phyloP scores from a whole-genome alignment of 1,140 invertebrate genomes.

The Grapholita molesta region DNA sequence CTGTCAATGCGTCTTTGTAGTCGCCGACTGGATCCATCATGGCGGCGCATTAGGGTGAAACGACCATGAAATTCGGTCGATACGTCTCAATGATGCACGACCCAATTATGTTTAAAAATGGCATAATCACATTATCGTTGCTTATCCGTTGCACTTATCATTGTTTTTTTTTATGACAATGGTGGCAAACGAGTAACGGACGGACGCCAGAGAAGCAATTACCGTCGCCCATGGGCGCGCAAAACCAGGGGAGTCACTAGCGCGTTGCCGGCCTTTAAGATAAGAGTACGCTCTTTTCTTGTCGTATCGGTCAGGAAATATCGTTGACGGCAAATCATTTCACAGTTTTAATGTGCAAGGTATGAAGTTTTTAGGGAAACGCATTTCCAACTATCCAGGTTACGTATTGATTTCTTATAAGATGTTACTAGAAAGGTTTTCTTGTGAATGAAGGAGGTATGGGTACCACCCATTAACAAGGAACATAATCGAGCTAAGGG shows the following conservation, averaged over 20 bases:
- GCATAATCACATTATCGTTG: conserved; percentile 41
- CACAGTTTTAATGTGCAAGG: no score
- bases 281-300: no score
- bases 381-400: no score
- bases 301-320: no score
- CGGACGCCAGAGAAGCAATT: no score
- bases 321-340: no score
- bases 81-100: conserved; percentile 48
- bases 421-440: neutral
- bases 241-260: no score
- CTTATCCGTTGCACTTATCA: conserved; percentile 23
- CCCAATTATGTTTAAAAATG: conserved; percentile 49
- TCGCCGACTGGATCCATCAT: conserved; percentile 55
- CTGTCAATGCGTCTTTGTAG: conserved; percentile 52
- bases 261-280: no score
- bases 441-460: neutral
- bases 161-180: no score
- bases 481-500: neutral
- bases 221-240: no score
- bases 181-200: no score
- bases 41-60: conserved; percentile 54
- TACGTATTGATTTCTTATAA: conserved; percentile 5
- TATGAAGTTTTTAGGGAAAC: no score
- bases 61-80: conserved; percentile 60
- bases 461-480: conserved; percentile 13